Evolutionary conservation across 2,113 vertebrate genomes (phyloP), one percentile per base, ranked within the genome.

Genomic region (Cynoglossus semilaevis): DNA sequence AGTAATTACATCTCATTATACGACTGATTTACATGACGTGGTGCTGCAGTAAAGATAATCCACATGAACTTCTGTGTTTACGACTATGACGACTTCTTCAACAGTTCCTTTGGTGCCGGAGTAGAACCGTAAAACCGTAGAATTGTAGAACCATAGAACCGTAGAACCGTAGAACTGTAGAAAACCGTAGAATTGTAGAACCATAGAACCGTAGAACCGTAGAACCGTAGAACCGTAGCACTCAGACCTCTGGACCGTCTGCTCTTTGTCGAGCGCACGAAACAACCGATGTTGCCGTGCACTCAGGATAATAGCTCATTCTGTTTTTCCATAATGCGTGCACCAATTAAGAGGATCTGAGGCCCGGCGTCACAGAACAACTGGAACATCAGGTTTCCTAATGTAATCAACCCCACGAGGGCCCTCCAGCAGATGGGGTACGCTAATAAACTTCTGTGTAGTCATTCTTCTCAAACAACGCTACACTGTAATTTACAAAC

Each of bases 391-490:
- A 74, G 70, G 58, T 56, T 70, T 54, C 61, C 46, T 65, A 63
- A 67, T 64, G 66, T 53, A 65, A 76, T 58, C 36, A 62, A 42
- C 55, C 42, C 58, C 41, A 7, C 60, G 38, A 62, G 72, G 58
- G 34, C 52, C 45, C 34, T 8, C 46, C 45, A 73, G 73, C 85
- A 84, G 82, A 83, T 78, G 72, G 58, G 47, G 18, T 42, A 38
- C 51, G 8, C 37, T 81, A 78, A 85, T 68, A 76, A 74, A 80
- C 72, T 46, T 60, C 61, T 70, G 67, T 44, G 65, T 13, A 54
- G 62, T 58, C 51, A 41, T 40, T 77, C 63, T 49, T 70, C 54
- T 66, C 53, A 52, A 77, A 72, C 63, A 62, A 63, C 63, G 72
- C 54, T 9, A 52, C 8, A 14, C 48, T 47, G n/a, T 58, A 9